phyloP scores from a whole-genome alignment of 2,113 vertebrate genomes.

The Leptocoma aspasia region DNA sequence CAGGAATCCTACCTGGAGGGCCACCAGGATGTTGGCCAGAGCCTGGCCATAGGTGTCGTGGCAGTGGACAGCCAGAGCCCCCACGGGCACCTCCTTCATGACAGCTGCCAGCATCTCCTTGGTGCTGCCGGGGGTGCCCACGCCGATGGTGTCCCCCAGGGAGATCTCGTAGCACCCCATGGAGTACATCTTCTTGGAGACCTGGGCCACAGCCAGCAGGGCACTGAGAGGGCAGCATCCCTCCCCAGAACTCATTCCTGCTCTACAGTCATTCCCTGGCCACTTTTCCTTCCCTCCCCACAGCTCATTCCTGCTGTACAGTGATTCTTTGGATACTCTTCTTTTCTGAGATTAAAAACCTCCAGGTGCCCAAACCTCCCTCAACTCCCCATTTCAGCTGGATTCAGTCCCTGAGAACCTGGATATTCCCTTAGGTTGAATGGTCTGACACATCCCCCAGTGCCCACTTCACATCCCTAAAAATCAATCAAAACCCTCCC shows the following conservation, averaged over 20 bases:
- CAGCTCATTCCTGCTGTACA: rapidly evolving
- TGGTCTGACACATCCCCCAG: background rate
- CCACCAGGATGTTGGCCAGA: constrained; percentile 91
- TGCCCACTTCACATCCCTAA: background rate
- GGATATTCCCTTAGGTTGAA: background rate
- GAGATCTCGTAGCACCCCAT: constrained; percentile 99
- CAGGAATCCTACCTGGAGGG: constrained; percentile 83
- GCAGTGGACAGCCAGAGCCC: constrained; percentile 91
- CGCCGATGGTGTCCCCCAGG: constrained; percentile 92
- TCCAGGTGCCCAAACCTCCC: background rate
- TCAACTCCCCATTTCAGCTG: background rate
- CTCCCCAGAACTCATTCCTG: background rate
- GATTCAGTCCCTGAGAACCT: background rate
- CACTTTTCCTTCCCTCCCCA: too few species aligned
- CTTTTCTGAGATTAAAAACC: background rate
- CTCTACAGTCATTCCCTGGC: background rate
- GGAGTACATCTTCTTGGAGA: constrained; percentile 87
- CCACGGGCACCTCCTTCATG: constrained; percentile 84
- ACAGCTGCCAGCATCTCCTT: constrained; percentile 85
- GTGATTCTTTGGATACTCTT: rapidly evolving
- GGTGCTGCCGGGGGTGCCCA: constrained; percentile 92
- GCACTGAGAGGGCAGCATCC: background rate
- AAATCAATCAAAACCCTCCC: background rate
- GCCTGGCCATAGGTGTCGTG: constrained; percentile 98
- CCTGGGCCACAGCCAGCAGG: constrained; percentile 60